Evolutionary conservation across 2,888 invertebrate genomes (phyloP), one percentile per base, ranked within the genome.

Genomic region (Scaptodrosophila latifasciaeformis): DNA sequence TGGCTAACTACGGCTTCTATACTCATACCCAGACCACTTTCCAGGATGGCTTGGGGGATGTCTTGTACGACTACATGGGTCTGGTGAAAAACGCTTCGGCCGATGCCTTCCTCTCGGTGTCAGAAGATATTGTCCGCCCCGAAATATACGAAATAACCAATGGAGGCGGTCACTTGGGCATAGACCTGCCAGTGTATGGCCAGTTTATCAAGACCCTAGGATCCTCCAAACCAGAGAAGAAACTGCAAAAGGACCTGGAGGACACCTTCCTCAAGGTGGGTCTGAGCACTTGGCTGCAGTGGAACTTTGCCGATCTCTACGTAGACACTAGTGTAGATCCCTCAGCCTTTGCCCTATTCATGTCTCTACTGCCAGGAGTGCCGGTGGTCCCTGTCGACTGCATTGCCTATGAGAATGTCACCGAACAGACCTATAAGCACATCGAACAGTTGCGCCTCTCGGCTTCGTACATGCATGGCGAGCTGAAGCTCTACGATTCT

Each of bases 291-390:
- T 86, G 86, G 86, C 19, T 86, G 39, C 86, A 87, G 53, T 87
- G 87, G 87, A 82, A 84, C 67, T 79, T 82, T n/a, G 83, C 65
- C 1, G 67, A 74, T 30, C 58, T 78, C 1, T 59, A 55, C 17
- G 30, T 52, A n/a, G 64, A 67, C 21, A 62, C 63, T 9, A 34
- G 34, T 0, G 63, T 75, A 2, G 62, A 79, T 59, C 70, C 62
- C 46, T 83, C 86, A 0, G 88, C 90, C 46, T 63, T 88, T 29
- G 90, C 91, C 17, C 89, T 93, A 79, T 89, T 96, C 77, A 89
- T 92, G 42, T 87, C 95, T 82, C 86, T 96, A 51, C 86, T 97
- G 62, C 94, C 94, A 0, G 96, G 96, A 39, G 90, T 93, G 3
- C 92, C 95, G 0, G 88, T 94, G 7, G 78, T 85, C 0, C 88